These are phyloP conservation scores for Sitobion miscanthi DNA, from an alignment of 1,140 invertebrate genomes.

Conservation along the genomic window DNA sequence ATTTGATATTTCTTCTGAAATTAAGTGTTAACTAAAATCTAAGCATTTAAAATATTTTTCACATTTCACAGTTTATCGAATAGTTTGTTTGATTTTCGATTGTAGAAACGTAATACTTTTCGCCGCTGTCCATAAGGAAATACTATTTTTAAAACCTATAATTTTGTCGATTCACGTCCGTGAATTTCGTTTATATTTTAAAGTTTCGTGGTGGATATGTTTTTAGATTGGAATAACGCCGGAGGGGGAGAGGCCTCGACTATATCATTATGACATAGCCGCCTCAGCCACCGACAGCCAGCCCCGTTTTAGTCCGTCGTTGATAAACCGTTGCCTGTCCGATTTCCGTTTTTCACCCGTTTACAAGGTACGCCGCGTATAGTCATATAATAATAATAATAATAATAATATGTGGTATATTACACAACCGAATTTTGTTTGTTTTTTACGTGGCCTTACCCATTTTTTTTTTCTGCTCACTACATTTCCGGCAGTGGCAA, in stretches of 20 bases:
- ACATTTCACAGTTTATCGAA: too few species aligned
- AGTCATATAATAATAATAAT: slow-evolving; percentile 1
- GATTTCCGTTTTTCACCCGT: slow-evolving; percentile 23
- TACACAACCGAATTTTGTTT: neutral
- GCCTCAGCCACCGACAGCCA: neutral
- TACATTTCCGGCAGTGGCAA: neutral
- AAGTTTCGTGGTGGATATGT: neutral
- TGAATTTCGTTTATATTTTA: neutral
- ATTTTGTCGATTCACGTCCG: neutral
- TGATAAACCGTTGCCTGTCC: slow-evolving; percentile 16
- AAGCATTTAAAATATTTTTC: too few species aligned
- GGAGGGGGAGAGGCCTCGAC: neutral
- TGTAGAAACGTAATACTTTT: neutral
- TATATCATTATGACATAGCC: neutral
- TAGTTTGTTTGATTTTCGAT: neutral
- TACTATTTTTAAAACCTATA: neutral
- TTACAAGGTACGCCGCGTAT: neutral
- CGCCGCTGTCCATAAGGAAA: neutral
- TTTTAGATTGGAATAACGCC: neutral
- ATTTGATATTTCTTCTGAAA: too few species aligned
- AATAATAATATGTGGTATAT: slow-evolving; percentile 9
- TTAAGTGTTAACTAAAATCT: too few species aligned
- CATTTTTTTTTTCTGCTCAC: neutral
- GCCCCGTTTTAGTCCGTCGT: neutral
- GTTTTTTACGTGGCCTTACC: neutral